Evolutionary conservation across 2,888 invertebrate species (phyloP), one percentile per base, ranked within the genome.

Genomic region (Digitonthophagus gazella): DNA sequence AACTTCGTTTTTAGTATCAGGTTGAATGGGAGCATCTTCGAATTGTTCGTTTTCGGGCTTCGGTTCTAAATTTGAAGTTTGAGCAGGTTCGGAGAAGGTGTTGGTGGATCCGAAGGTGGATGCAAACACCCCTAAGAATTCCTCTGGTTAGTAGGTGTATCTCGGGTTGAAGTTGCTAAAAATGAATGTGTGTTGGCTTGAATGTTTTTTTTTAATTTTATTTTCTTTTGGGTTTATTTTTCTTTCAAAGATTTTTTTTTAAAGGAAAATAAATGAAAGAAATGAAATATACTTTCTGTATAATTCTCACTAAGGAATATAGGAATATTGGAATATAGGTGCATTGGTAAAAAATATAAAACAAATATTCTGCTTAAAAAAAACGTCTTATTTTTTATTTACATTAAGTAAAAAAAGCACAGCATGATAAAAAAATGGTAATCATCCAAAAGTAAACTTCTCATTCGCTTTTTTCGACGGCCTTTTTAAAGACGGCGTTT

Each of bases 51-150:
- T 65, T 66, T 69, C 65, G 4, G 14, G 0, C 11, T 56, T 18
- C 18, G 18, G 1, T 56, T 70, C 67, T n/a, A n/a, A n/a, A n/a
- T n/a, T n/a, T n/a, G n/a, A n/a, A n/a, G n/a, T n/a, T 28, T 44
- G 20, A 1, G 68, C 55, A n/a, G 58, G 66, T 65, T 81, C 82
- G 4, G 80, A 74, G 70, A 77, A 82, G 0, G 82, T 78, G 68
- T 82, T 82, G 1, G 83, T 81, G 67, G 81, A 80, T 11, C 81
- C 80, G 71, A 83, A 80, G n/a, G 82, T 80, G 0, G 81, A 78
- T 81, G n/a, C n/a, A n/a, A n/a, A n/a, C n/a, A n/a, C n/a, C n/a
- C n/a, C n/a, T n/a, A 83, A 81, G 20, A 82, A 76, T 11, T 80
- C 79, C 69, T 81, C 79, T n/a, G 79, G 78, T 58, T 76, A 73